phyloP scores from a whole-genome alignment of 2,113 vertebrate genomes.

The Buteo buteo region DNA sequence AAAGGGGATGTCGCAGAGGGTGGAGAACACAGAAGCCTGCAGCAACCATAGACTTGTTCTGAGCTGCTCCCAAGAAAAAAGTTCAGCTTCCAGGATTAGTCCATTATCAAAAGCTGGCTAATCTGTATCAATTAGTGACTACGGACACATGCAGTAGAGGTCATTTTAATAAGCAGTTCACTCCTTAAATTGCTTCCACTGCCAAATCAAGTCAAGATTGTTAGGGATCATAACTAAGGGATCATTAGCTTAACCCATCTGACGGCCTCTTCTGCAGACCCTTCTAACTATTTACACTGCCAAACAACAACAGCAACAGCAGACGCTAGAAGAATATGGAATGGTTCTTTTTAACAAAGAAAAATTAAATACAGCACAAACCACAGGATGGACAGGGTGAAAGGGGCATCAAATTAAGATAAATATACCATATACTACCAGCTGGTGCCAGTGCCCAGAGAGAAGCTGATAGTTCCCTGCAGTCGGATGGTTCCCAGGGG shows the following conservation, averaged over 20 bases:
- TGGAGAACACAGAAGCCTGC: not conserved
- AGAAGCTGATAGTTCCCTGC: not conserved
- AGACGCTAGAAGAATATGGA: not conserved
- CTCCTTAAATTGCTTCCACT: conserved; percentile 28
- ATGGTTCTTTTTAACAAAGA: not conserved
- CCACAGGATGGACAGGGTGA: not conserved
- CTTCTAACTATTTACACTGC: not conserved
- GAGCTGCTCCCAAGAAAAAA: not conserved
- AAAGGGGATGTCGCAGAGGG: not conserved
- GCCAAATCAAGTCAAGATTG: not conserved
- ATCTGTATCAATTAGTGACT: conserved; percentile 41
- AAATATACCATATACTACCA: not conserved
- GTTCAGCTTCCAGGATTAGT: conserved; percentile 36
- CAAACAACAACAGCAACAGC: not conserved
- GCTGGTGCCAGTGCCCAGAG: not conserved
- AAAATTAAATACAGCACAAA: not conserved
- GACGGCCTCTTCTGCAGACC: not conserved
- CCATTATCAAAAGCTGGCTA: conserved; percentile 30
- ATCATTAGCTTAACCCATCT: not conserved
- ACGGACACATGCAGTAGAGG: conserved; percentile 13
- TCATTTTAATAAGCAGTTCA: conserved; percentile 25
- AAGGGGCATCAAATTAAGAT: not conserved
- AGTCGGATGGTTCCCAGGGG: not conserved
- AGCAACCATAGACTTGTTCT: not conserved
- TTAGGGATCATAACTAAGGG: not conserved